These are phyloP conservation scores for Eufriesea mexicana DNA, from an alignment of 1,140 invertebrate genomes.

Conservation along the genomic window DNA sequence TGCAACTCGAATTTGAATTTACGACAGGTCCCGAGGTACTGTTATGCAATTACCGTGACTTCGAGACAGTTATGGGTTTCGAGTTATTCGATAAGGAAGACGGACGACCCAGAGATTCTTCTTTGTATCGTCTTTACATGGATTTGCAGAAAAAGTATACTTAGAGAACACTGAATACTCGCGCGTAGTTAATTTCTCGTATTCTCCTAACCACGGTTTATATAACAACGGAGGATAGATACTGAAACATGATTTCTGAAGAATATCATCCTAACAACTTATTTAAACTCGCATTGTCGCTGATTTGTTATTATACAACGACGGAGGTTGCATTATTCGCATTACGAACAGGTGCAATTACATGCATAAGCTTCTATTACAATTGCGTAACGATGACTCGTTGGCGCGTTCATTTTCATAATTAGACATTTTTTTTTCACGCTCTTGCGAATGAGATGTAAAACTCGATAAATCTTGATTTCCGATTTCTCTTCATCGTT, in stretches of 20 bases:
- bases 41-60: too few relatives aligned
- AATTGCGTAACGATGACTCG: constrained; percentile 9
- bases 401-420: neutral
- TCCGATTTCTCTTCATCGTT: neutral
- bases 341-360: constrained; percentile 30
- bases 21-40: too few relatives aligned
- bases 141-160: too few relatives aligned
- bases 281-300: neutral
- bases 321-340: neutral
- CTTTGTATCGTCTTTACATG: too few relatives aligned
- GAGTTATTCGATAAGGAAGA: too few relatives aligned
- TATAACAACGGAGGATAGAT: neutral
- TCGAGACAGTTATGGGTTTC: too few relatives aligned
- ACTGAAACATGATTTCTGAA: neutral
- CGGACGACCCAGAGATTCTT: too few relatives aligned
- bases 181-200: neutral
- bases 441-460: too few relatives aligned
- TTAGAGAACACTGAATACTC: too few relatives aligned
- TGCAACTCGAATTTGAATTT: too few relatives aligned
- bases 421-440: neutral
- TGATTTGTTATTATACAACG: constrained; percentile 14
- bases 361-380: neutral
- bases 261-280: neutral
- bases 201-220: neutral
- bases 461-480: too few relatives aligned